Evolutionary conservation across 2,113 vertebrate genomes (phyloP).

Genomic region (Mormyrus iriodes): DNA sequence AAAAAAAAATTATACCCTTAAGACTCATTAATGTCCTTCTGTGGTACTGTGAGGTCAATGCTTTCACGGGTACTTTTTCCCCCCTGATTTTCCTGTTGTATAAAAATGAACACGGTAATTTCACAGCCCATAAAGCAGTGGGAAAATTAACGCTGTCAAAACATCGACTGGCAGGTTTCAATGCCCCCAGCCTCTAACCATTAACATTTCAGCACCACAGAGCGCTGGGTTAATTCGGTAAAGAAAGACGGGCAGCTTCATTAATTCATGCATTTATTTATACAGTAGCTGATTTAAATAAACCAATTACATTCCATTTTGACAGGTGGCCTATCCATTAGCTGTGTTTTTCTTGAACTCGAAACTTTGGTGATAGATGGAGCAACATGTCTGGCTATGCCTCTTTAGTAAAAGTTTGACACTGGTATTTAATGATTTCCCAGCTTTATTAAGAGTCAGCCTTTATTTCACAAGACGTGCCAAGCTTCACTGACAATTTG

Average conservation of each 20-base stretch:
- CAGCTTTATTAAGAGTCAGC: neutral
- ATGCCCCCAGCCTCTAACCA: slow-evolving; percentile 6
- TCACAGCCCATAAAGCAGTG: neutral
- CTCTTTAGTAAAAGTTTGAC: neutral
- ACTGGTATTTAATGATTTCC: neutral
- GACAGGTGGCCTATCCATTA: slow-evolving; percentile 6
- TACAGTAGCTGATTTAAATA: slow-evolving; percentile 20
- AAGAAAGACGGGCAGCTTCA: slow-evolving; percentile 6
- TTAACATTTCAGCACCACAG: slow-evolving; percentile 10
- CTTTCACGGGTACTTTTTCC: neutral
- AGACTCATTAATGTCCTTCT: neutral
- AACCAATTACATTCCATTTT: slow-evolving; percentile 21
- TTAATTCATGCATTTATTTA: slow-evolving; percentile 23
- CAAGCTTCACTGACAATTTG: neutral
- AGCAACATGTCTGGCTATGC: neutral
- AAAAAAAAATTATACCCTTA: neutral
- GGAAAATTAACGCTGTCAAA: slow-evolving; percentile 4
- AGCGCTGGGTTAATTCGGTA: slow-evolving; percentile 6
- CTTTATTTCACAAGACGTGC: neutral
- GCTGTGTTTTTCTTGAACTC: neutral
- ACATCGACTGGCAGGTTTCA: neutral
- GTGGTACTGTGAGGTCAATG: neutral
- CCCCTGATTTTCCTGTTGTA: neutral
- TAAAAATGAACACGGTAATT: slow-evolving; percentile 10
- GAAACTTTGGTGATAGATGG: neutral